phyloP scores from a whole-genome alignment of 2,888 invertebrate genomes.

The Drosophila mulleri region DNA sequence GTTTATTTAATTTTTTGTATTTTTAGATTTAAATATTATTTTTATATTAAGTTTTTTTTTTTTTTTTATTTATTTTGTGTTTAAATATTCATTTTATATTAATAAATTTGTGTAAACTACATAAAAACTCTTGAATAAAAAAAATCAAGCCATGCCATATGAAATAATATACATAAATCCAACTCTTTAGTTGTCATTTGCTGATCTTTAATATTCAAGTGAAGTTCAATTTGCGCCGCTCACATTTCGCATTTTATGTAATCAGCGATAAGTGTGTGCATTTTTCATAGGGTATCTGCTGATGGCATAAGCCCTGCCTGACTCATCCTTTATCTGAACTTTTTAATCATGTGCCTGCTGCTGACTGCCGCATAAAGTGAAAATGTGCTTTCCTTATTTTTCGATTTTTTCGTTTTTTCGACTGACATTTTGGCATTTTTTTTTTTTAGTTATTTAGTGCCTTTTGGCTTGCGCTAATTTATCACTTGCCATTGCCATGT shows the following conservation, averaged over 20 bases:
- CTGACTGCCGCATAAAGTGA: slow-evolving; percentile 62
- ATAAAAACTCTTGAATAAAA: too few relatives aligned
- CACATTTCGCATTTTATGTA: neutral
- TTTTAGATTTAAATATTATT: too few relatives aligned
- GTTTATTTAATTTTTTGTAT: too few relatives aligned
- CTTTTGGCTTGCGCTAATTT: slow-evolving; percentile 64
- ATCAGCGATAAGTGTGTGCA: neutral
- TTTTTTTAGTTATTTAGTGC: slow-evolving; percentile 46
- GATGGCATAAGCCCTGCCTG: slow-evolving; percentile 8
- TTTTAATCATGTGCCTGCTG: slow-evolving; percentile 41
- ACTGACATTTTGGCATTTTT: slow-evolving; percentile 65
- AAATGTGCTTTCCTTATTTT: slow-evolving; percentile 59
- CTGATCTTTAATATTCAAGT: neutral
- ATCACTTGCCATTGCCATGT: slow-evolving; percentile 60
- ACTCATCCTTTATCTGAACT: slow-evolving; percentile 26
- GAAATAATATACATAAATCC: neutral
- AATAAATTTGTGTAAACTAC: too few relatives aligned
- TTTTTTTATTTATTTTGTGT: too few relatives aligned
- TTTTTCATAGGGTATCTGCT: slow-evolving; percentile 26
- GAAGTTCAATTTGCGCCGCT: neutral
- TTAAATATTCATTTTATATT: too few relatives aligned
- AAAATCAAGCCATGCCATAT: too few relatives aligned
- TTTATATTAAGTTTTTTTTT: too few relatives aligned
- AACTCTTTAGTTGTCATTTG: neutral
- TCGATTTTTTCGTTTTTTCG: slow-evolving; percentile 32